Conservation (phyloP, 2,797 vertebrate species). For the Emydoidea blandingii region DNA sequence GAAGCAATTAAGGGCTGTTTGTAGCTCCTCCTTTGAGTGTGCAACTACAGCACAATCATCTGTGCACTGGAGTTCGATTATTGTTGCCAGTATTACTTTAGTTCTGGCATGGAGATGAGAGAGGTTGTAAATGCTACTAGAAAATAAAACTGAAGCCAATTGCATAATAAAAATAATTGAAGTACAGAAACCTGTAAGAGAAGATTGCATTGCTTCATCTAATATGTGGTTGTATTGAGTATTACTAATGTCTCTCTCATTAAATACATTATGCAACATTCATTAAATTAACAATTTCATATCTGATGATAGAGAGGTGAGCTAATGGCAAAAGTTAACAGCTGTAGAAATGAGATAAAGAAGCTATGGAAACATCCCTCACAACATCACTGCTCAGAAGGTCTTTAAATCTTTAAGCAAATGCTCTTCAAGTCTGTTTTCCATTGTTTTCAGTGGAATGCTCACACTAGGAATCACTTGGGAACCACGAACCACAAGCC, state of each 20-base stretch:
- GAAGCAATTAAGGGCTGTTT: too few relatives aligned
- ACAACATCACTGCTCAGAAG: neutral
- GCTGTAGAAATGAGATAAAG: conserved; percentile 57
- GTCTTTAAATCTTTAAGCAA: neutral
- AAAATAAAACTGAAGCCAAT: conserved; percentile 15
- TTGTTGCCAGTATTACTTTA: too few relatives aligned
- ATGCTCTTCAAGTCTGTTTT: neutral
- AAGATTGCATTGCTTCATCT: conserved; percentile 36
- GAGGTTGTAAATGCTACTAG: neutral
- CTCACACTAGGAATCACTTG: fast-evolving
- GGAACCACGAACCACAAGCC: neutral
- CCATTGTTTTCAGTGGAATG: neutral
- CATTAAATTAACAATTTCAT: conserved; percentile 21
- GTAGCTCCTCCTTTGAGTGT: too few relatives aligned
- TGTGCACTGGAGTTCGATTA: too few relatives aligned
- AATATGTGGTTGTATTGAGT: neutral
- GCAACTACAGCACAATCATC: too few relatives aligned
- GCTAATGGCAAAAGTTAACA: conserved; percentile 24
- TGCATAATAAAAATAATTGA: neutral
- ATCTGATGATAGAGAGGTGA: conserved; percentile 10
- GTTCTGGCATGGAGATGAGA: too few relatives aligned
- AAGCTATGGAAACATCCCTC: neutral
- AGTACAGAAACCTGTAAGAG: conserved; percentile 35
- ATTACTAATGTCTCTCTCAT: conserved; percentile 9
- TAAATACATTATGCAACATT: conserved; percentile 29